Base-by-base conservation (phyloP, 2,888 invertebrate species). In the Sphinx pinastri region DNA sequence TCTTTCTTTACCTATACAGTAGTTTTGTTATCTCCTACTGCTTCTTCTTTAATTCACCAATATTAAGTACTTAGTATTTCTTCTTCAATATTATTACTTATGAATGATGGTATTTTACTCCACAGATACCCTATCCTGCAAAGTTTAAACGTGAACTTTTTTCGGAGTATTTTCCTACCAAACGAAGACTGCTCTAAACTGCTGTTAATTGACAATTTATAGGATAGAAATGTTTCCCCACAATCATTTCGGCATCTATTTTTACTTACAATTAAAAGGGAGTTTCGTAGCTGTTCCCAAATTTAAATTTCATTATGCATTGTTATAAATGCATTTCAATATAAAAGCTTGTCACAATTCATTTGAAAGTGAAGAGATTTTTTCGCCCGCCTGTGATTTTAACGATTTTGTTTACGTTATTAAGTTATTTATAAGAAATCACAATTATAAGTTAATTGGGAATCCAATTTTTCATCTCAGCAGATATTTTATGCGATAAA, bases 141-240 rank as follows among this genome's bases (percentile, higher is more conserved):
- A 16, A 49, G 16, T 38, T 10, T n/a, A n/a, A 67, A 16, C 19
- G 2, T 8, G n/a, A 16, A 54, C 16, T 6, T 49, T 70, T 52
- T 47, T 45, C 4, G 3, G 38, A 16, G 47, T 54, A 1, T 45
- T 54, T 52, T n/a, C 13, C 16, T 11, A 13, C 10, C 19, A 16
- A 45, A 1, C 16, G 25, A 11, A 58, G 49, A n/a, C 19, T 8
- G n/a, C 13, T n/a, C 25, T 1, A 25, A 59, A 69, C 14, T 54
- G 70, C 67, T 52, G 58, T 72, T 79, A 77, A 76, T 77, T 77
- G 78, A 73, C 76, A 77, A 77, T 77, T 77, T 69, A 71, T 71
- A 70, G 73, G 70, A 58, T 72, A 74, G 73, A 70, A 68, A 71
- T 51, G 71, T 68, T 68, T 72, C 72, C 74, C 47, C 69, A 51